These are phyloP conservation scores for Rhinopomastus cyanomelas DNA, from an alignment of 2,113 vertebrate genomes.

Conservation along the genomic window DNA sequence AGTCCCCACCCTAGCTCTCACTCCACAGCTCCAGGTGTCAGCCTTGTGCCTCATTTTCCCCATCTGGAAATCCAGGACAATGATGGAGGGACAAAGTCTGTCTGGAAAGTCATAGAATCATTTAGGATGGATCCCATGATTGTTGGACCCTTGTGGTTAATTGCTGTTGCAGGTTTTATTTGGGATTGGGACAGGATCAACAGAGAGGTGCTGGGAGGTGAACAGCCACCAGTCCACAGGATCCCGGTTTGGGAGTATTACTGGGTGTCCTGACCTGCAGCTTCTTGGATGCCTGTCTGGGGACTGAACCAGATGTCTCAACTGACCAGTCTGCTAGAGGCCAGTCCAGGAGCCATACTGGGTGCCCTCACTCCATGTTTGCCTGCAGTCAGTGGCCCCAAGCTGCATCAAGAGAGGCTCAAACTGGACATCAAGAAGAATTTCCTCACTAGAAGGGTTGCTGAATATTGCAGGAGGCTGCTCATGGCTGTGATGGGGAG, in stretches of 20 bases:
- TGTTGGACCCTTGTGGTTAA: too few species aligned
- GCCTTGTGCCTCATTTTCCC: neutral
- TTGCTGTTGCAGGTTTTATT: neutral
- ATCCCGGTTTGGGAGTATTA: too few species aligned
- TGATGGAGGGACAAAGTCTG: neutral
- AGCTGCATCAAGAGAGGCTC: too few species aligned
- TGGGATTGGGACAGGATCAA: neutral
- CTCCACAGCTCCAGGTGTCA: accelerated
- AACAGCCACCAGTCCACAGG: neutral
- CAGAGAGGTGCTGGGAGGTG: neutral
- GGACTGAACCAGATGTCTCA: neutral
- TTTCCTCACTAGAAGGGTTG: too few species aligned
- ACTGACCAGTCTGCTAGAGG: neutral
- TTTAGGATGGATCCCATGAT: neutral
- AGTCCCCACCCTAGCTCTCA: neutral
- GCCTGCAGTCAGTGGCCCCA: too few species aligned
- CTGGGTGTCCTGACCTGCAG: neutral
- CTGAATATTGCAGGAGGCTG: too few species aligned
- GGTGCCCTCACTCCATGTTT: too few species aligned
- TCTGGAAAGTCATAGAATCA: too few species aligned
- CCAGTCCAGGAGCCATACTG: neutral
- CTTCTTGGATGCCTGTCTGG: neutral
- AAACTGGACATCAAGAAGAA: too few species aligned
- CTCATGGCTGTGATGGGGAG: too few species aligned
- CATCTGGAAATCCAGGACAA: neutral